These are phyloP conservation scores for Rhingia rostrata DNA, from an alignment of 2,888 invertebrate species.

Conservation along the genomic window DNA sequence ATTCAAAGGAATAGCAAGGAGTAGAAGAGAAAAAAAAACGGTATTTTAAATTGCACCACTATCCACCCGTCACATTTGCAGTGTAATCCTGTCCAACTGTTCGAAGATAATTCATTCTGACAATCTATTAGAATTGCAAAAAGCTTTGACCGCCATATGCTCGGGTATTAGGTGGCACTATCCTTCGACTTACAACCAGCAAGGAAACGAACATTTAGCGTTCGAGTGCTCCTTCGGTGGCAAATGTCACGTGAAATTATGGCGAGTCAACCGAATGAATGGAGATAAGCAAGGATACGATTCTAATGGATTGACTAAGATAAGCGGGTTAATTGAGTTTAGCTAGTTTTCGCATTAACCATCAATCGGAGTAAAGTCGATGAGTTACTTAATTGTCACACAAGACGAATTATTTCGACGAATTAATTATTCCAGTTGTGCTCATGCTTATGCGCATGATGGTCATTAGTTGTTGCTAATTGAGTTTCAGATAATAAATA, in stretches of 20 bases:
- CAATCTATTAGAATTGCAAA: constrained; percentile 72
- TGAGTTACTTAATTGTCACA: background rate
- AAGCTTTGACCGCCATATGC: constrained; percentile 45
- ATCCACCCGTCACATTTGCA: constrained; percentile 60
- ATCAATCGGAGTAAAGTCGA: constrained; percentile 9
- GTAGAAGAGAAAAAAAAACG: background rate
- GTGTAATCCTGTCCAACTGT: constrained; percentile 64
- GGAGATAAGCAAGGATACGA: constrained; percentile 56
- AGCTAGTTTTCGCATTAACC: constrained; percentile 17
- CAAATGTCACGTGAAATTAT: constrained; percentile 54
- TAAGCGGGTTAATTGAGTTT: constrained; percentile 47
- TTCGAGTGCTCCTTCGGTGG: constrained; percentile 28
- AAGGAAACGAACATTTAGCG: constrained; percentile 7
- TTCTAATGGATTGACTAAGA: constrained; percentile 47
- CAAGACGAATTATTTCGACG: background rate
- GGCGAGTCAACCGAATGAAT: constrained; percentile 61
- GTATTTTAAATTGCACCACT: constrained; percentile 44
- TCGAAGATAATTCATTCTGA: constrained; percentile 59
- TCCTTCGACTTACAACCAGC: constrained; percentile 1
- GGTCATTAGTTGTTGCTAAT: background rate
- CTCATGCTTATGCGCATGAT: background rate
- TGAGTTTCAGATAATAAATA: background rate
- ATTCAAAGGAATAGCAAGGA: constrained; percentile 5
- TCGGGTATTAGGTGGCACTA: background rate
- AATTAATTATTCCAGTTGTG: background rate